Evolutionary conservation across 2,888 invertebrate species (phyloP).

Genomic region (Drosophila mimetica): DNA sequence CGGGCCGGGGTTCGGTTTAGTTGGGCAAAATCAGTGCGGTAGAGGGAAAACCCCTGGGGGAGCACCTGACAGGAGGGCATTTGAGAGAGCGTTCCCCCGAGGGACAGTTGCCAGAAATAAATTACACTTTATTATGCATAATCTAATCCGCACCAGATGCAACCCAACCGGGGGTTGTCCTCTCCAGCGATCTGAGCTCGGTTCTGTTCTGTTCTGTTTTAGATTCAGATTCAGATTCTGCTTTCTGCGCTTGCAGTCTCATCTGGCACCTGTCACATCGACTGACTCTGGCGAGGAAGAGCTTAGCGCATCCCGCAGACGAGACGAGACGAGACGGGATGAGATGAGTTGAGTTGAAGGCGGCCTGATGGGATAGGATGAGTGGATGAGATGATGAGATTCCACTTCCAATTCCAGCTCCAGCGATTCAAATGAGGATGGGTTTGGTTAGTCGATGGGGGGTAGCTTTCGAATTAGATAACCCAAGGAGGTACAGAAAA

Average conservation of each 20-base stretch:
- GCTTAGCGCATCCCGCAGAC: constrained; percentile 63
- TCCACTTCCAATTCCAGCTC: constrained; percentile 4
- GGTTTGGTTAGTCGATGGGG: constrained; percentile 10
- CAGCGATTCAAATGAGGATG: constrained; percentile 1
- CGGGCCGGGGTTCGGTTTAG: no score
- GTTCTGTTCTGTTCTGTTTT: neutral
- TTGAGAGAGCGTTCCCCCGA: neutral
- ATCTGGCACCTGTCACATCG: constrained; percentile 66
- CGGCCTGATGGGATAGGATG: neutral
- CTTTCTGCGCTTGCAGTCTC: constrained; percentile 26
- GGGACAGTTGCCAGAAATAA: constrained; percentile 74
- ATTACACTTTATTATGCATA: constrained; percentile 84
- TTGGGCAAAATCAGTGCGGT: constrained; percentile 25
- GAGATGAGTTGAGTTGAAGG: constrained; percentile 16
- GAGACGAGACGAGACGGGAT: constrained; percentile 8
- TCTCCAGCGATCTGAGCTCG: constrained; percentile 1
- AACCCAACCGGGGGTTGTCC: constrained; percentile 38
- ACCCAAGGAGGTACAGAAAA: neutral
- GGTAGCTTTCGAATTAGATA: constrained; percentile 19
- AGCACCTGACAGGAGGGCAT: constrained; percentile 25
- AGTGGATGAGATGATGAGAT: constrained; percentile 11
- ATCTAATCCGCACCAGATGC: constrained; percentile 84
- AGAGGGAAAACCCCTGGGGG: constrained; percentile 12
- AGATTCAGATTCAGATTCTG: neutral
- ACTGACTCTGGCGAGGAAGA: constrained; percentile 22